Percentiles rank a stretch among this genome's conserved stretches.
Evolutionary conservation across 2,888 invertebrate genomes (phyloP).

Genomic region (Dasypolia templi): DNA sequence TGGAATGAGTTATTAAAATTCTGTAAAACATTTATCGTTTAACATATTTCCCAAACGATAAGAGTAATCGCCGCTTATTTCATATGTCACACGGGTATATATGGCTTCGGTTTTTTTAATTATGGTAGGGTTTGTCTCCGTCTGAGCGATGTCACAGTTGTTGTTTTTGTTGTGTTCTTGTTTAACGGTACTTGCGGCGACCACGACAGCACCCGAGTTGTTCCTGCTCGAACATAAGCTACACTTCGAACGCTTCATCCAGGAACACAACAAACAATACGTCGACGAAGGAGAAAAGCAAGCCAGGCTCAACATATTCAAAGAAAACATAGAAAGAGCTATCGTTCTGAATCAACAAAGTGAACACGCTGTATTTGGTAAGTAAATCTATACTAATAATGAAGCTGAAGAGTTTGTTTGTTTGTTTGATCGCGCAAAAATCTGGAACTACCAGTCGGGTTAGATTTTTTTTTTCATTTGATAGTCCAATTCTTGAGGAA

Average conservation of each 20-base stretch:
- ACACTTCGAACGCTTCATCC: conserved; percentile 43
- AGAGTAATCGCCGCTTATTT: not conserved
- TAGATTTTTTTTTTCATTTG: too few species aligned
- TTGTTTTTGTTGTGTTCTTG: conserved; percentile 10
- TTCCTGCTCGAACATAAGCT: conserved; percentile 14
- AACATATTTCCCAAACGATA: conserved; percentile 10
- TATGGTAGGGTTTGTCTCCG: not conserved
- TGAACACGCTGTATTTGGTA: conserved; percentile 43
- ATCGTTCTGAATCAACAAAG: conserved; percentile 27
- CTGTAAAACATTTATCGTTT: not conserved
- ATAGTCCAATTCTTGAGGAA: too few species aligned
- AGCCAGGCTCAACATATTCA: conserved; percentile 44
- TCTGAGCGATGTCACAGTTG: conserved; percentile 22
- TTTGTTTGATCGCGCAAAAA: too few species aligned
- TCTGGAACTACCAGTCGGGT: too few species aligned
- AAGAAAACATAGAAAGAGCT: conserved; percentile 23
- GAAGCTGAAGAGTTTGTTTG: too few species aligned
- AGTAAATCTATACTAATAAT: not conserved
- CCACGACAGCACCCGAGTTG: not conserved
- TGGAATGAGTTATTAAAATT: not conserved
- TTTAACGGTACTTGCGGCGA: not conserved
- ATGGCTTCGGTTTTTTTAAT: not conserved
- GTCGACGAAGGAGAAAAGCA: conserved; percentile 28
- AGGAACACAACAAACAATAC: conserved; percentile 35
- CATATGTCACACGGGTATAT: conserved; percentile 9